These are phyloP conservation scores for Trilocha varians DNA, from an alignment of 2,888 invertebrate species.

Conservation along the genomic window DNA sequence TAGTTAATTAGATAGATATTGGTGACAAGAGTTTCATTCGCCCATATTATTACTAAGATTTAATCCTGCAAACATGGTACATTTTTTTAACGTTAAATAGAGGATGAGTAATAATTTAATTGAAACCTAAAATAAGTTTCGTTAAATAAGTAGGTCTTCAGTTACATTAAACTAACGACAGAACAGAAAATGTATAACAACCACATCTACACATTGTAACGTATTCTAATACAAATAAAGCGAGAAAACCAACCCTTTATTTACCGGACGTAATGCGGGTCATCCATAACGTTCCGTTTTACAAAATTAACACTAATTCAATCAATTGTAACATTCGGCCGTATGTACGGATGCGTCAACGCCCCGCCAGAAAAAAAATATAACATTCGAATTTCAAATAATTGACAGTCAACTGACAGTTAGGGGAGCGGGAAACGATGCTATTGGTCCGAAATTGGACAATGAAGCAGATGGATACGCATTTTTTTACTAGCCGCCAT, in stretches of 20 bases:
- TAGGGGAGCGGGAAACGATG: conserved; percentile 59
- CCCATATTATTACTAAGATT: too few relatives aligned
- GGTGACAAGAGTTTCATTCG: too few relatives aligned
- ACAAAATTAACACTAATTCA: conserved; percentile 65
- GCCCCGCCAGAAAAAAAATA: conserved; percentile 46
- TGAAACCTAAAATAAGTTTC: too few relatives aligned
- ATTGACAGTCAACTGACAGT: conserved; percentile 65
- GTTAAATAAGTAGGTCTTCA: too few relatives aligned
- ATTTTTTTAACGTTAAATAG: too few relatives aligned
- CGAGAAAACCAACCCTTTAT: conserved; percentile 27
- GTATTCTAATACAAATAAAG: background rate
- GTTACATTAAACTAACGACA: too few relatives aligned
- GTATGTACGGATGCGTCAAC: conserved; percentile 60
- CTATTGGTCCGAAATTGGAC: conserved; percentile 65
- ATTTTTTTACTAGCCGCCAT: conserved; percentile 53
- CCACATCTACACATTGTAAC: too few relatives aligned
- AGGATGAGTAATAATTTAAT: too few relatives aligned
- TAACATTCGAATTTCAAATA: conserved; percentile 53
- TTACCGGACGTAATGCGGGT: conserved; percentile 57
- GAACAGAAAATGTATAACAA: too few relatives aligned
- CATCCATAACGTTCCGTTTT: conserved; percentile 52
- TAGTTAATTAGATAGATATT: too few relatives aligned
- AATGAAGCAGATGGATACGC: conserved; percentile 63
- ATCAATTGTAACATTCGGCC: conserved; percentile 66
- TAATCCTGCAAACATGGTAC: too few relatives aligned